A percentile compares a stretch with the other conserved stretches of the same genome.
Conservation (phyloP, 2,113 vertebrate genomes). For the Mionectes macconnelli region DNA sequence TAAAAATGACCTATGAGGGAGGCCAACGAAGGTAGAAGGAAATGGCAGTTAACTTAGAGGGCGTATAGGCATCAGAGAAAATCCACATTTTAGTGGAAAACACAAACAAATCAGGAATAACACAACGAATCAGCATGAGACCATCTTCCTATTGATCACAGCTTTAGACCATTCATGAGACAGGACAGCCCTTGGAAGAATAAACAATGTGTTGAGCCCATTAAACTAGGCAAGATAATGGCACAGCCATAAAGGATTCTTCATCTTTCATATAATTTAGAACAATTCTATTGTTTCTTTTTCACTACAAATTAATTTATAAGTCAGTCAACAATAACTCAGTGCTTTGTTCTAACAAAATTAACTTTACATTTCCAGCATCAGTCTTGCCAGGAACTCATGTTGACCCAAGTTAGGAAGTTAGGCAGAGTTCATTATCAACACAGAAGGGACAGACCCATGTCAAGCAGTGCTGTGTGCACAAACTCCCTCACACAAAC, state of each 20-base stretch:
- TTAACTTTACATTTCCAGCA: neutral
- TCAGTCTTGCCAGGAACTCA: neutral
- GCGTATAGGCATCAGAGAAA: neutral
- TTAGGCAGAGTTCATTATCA: neutral
- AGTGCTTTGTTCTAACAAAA: neutral
- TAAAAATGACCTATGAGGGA: neutral
- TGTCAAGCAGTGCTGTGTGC: neutral
- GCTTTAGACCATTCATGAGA: neutral
- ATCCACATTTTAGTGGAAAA: neutral
- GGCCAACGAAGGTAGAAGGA: neutral
- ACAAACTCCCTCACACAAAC: neutral
- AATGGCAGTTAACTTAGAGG: neutral
- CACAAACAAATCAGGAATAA: neutral
- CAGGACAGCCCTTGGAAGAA: neutral
- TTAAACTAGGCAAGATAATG: neutral
- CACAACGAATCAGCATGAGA: neutral
- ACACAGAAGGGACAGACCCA: neutral
- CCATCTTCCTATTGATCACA: neutral
- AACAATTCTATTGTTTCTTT: neutral
- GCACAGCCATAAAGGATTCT: neutral
- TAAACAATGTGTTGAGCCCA: neutral
- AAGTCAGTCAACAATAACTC: neutral
- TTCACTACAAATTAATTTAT: neutral
- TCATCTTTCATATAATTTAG: neutral
- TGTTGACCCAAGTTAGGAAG: neutral